Base-by-base conservation (phyloP, 2,797 vertebrate genomes). In the Oreochromis grahami region DNA sequence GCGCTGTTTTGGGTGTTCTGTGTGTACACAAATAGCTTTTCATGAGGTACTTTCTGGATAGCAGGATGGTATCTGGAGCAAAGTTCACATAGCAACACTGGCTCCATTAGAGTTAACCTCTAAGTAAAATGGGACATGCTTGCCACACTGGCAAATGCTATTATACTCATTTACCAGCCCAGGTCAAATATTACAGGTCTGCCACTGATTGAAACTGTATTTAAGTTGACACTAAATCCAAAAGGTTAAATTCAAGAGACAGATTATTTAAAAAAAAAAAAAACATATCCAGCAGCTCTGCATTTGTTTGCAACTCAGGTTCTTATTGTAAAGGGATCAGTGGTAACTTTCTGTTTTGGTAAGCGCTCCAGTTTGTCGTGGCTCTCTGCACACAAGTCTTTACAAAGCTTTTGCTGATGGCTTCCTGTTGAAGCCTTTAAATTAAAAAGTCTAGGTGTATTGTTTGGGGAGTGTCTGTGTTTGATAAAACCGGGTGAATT, bases 341-440 rank as follows among this genome's bases (percentile, higher is more conserved):
- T 53, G 11, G 21, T 53, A 53, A 24, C 51, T 53, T 24, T 13
- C 4, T 53, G 51, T 24, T 53, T 24, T 53, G 11, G 51, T 53
- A 53, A 53, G 51, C 21, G 13, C 21, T 17, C 45, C 51, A 24
- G 21, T 53, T 2, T 53, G 21, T 7, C 6, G 13, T 53, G 21
- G 51, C 21, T 13, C 11, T 53, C 1, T 53, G 51, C 51, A 24
- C 51, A 53, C 12, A 53, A 13, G n/a, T 53, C 51, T 53, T 53
- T 53, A 53, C 11, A 53, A 53, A 53, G 21, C 21, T 53, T 53
- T 53, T 53, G 21, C 11, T 24, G 2, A 24, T 0, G 0, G n/a
- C 51, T 53, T 53, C 51, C 51, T 7, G 52, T 53, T 24, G 52
- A 53, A 53, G 52, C 52, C 21, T 4, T 53, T 53, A 13, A 53